Evolutionary conservation across 2,113 vertebrate species (phyloP).

Genomic region (Eupsittula cactorum): DNA sequence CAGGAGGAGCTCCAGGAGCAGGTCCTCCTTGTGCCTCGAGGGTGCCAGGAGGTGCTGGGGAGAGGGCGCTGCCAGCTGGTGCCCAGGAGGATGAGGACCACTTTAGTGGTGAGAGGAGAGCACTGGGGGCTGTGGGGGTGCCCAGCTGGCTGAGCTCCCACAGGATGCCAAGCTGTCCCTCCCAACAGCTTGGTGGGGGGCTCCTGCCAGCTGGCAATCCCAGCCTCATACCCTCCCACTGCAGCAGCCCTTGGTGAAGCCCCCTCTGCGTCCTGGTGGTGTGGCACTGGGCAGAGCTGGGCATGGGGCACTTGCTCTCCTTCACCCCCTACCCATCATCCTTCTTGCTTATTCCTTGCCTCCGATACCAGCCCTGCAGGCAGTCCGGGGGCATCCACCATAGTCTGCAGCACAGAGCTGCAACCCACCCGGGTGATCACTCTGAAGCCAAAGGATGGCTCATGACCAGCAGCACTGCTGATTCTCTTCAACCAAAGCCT

Average conservation of each 20-base stretch:
- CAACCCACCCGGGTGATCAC: neutral
- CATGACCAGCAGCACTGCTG: neutral
- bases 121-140: accelerated
- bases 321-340: neutral
- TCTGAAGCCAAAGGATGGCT: conserved; percentile 11
- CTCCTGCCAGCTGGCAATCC: neutral
- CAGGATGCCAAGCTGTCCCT: neutral
- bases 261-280: neutral
- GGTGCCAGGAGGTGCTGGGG: neutral
- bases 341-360: neutral
- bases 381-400: neutral
- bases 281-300: neutral
- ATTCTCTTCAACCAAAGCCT: neutral
- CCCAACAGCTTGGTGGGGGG: accelerated
- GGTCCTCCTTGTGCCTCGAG: neutral
- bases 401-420: neutral
- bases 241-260: accelerated
- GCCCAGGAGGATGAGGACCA: neutral
- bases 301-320: neutral
- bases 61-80: neutral
- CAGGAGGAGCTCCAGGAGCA: neutral
- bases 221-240: accelerated
- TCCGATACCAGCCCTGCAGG: accelerated
- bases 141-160: neutral
- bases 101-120: neutral